phyloP scores from a whole-genome alignment of 2,888 invertebrate species.

The Drosophila neonasuta region DNA sequence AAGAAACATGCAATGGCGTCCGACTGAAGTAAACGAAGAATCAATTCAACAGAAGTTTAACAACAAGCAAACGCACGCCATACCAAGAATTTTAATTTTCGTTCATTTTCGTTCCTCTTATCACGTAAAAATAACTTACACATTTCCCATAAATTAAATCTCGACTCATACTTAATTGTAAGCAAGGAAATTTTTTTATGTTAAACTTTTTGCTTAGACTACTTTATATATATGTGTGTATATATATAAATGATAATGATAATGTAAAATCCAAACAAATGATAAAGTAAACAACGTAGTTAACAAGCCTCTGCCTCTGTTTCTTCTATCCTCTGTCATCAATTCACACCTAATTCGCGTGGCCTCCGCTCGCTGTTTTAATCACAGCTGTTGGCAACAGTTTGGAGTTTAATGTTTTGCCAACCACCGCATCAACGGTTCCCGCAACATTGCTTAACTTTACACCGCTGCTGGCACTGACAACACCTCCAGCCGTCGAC shows the following conservation, averaged over 20 bases:
- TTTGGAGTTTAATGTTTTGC: conserved; percentile 58
- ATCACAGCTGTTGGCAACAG: conserved; percentile 57
- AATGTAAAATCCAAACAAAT: conserved; percentile 41
- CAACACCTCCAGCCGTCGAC: conserved; percentile 18
- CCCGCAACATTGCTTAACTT: conserved; percentile 36
- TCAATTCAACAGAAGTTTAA: background rate
- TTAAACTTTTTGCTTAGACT: conserved; percentile 54
- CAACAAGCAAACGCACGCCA: background rate
- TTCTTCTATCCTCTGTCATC: background rate
- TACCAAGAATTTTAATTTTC: background rate
- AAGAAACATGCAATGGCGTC: conserved; percentile 54
- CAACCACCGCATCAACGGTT: conserved; percentile 36
- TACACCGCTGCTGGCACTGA: conserved; percentile 3
- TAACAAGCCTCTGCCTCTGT: conserved; percentile 60
- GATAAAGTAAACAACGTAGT: conserved; percentile 49
- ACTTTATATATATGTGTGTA: conserved; percentile 32
- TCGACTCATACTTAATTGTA: conserved; percentile 20
- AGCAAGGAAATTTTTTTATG: conserved; percentile 37
- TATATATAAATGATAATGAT: conserved; percentile 26
- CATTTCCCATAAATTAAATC: conserved; percentile 16
- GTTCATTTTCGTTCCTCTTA: background rate
- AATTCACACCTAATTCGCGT: conserved; percentile 32
- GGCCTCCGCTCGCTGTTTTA: conserved; percentile 53
- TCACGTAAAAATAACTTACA: background rate
- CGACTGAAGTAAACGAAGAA: conserved; percentile 18